Percentiles rank a stretch among this genome's conserved stretches.
Conservation (phyloP, 2,113 vertebrate genomes). For the Apodemus speciosus region DNA sequence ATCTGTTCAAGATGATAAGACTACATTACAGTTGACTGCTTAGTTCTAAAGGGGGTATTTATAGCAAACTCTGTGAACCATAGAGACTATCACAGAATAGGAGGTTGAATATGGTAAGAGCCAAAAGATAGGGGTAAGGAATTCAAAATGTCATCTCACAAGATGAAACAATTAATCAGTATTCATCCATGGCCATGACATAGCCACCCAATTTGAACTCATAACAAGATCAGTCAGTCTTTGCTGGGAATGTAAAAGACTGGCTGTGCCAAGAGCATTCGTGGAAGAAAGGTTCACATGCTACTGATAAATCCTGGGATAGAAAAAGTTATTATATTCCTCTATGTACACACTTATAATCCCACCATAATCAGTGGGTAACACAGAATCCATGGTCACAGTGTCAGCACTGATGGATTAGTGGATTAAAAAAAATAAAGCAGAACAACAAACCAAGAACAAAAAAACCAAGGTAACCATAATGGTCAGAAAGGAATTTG, state of each 20-base stretch:
- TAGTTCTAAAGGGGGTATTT: not conserved
- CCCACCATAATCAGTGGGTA: not conserved
- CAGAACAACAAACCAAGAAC: no score
- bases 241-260: not conserved
- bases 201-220: not conserved
- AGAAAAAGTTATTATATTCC: not conserved
- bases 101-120: not conserved
- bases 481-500: not conserved
- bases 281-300: not conserved
- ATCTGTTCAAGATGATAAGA: not conserved
- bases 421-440: not conserved
- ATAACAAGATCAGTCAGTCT: not conserved
- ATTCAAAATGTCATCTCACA: not conserved
- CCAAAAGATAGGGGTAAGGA: not conserved
- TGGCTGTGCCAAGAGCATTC: not conserved
- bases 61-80: not conserved
- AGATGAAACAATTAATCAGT: no score
- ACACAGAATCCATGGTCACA: not conserved
- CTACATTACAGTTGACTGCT: not conserved
- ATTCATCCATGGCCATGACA: not conserved
- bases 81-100: not conserved
- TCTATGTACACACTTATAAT: not conserved
- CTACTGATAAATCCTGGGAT: not conserved
- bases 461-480: not conserved
- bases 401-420: no score